A percentile compares a stretch with the other conserved stretches of the same genome.
phyloP scores from a whole-genome alignment of 2,113 vertebrate species.

The Anhinga anhinga region DNA sequence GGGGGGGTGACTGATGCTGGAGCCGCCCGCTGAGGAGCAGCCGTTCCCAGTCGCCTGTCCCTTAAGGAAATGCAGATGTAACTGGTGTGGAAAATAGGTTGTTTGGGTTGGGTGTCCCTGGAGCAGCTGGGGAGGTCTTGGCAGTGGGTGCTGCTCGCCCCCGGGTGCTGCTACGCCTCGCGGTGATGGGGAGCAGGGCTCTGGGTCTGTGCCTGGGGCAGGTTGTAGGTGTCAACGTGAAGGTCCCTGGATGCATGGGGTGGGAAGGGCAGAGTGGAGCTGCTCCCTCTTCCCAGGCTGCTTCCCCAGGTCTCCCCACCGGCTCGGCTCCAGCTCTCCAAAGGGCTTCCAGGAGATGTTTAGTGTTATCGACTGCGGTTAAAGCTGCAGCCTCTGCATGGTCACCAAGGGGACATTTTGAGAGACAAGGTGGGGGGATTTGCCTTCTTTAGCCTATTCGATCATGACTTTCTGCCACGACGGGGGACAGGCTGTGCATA shows the following conservation, averaged over 20 bases:
- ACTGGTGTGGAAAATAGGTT: neutral
- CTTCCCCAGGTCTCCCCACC: neutral
- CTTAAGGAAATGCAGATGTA: neutral
- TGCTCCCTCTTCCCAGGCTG: neutral
- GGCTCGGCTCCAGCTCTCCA: neutral
- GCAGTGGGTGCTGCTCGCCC: neutral
- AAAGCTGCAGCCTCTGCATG: neutral
- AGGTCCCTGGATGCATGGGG: neutral
- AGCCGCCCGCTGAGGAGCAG: neutral
- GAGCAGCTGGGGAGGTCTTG: neutral
- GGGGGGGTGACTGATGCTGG: neutral
- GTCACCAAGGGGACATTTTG: neutral
- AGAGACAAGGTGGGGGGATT: neutral
- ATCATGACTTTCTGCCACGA: neutral
- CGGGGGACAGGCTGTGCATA: neutral
- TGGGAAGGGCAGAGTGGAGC: neutral
- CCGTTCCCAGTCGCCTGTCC: rapidly evolving
- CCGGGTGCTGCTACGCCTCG: neutral
- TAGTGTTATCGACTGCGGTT: neutral
- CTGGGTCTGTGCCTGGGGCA: rapidly evolving
- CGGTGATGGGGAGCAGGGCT: neutral
- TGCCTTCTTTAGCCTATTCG: neutral
- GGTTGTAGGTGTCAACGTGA: neutral
- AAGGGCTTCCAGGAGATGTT: neutral
- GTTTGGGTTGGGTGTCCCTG: rapidly evolving